Evolutionary conservation across 2,113 vertebrate genomes (phyloP).

Genomic region (Zapornia atra): DNA sequence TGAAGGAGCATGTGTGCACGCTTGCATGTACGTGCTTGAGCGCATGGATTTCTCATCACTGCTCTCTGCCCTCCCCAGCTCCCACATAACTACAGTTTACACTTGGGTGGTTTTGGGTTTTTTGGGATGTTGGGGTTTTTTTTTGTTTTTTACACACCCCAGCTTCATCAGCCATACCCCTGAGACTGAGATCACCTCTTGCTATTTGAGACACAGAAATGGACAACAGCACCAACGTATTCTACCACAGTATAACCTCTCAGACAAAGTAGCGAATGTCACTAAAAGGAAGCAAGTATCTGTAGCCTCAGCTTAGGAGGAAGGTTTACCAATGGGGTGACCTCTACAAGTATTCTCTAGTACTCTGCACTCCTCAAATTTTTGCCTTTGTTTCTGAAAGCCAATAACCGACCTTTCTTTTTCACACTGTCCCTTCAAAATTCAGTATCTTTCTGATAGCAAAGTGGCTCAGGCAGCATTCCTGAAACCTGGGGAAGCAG

Average conservation of each 20-base stretch:
- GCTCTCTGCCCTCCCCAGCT: neutral
- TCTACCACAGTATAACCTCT: neutral
- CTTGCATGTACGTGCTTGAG: neutral
- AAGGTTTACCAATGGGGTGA: neutral
- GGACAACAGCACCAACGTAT: neutral
- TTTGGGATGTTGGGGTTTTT: too few relatives aligned
- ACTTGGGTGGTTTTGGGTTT: neutral
- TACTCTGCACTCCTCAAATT: neutral
- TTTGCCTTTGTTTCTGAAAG: neutral
- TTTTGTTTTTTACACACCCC: neutral
- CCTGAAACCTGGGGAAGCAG: neutral
- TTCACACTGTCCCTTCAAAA: neutral
- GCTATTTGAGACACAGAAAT: neutral
- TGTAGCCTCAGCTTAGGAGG: neutral
- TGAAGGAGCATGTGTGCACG: rapidly evolving
- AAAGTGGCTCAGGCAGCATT: neutral
- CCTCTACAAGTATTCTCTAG: neutral
- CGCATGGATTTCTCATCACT: neutral
- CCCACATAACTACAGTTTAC: neutral
- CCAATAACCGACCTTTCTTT: neutral
- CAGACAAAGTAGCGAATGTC: neutral
- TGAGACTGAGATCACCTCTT: neutral
- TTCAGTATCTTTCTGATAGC: neutral
- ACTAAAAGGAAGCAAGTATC: neutral
- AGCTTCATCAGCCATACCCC: neutral